Conservation (phyloP, 2,113 vertebrate genomes). For the Accipiter cooperii region DNA sequence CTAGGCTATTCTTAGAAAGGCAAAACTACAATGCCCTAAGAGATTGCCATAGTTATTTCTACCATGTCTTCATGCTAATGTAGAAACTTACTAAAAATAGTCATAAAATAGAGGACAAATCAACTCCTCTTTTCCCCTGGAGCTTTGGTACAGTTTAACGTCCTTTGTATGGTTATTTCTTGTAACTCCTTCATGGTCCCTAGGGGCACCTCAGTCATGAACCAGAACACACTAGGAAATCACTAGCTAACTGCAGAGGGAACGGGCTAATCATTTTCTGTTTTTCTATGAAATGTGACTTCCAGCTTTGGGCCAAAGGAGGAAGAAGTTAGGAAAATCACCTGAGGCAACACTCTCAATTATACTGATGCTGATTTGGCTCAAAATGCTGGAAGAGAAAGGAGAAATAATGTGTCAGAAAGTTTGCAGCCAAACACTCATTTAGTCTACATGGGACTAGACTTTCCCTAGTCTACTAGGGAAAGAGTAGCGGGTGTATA, state of each 20-base stretch:
- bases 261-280: neutral
- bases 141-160: neutral
- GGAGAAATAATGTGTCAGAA: neutral
- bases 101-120: neutral
- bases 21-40: neutral
- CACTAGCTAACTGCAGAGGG: neutral
- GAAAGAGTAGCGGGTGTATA: neutral
- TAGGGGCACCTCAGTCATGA: neutral
- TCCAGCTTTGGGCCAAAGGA: neutral
- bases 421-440: neutral
- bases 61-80: neutral
- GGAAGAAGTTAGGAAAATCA: neutral
- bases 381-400: neutral
- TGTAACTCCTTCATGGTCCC: neutral
- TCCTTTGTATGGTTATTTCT: neutral
- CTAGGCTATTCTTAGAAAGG: neutral
- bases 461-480: neutral
- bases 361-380: neutral
- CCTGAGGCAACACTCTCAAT: neutral
- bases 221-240: neutral
- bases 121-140: neutral
- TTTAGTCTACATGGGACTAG: neutral
- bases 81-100: neutral
- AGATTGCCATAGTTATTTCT: neutral
- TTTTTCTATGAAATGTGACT: neutral